Evolutionary conservation across 2,113 vertebrate species (phyloP).

Genomic region (Heterochromis multidens): DNA sequence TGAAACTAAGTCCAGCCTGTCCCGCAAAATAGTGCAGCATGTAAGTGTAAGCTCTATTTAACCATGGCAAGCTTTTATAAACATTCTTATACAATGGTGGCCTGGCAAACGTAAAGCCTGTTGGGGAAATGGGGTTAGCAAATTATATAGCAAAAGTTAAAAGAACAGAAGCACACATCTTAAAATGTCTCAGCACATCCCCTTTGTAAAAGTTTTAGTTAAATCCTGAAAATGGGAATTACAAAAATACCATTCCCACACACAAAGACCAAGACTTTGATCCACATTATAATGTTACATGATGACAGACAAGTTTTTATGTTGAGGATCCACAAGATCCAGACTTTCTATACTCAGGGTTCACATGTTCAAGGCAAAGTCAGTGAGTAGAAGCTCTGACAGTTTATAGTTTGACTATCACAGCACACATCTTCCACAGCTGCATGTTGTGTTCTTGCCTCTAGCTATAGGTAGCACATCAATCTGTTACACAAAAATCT

Average conservation of each 20-base stretch:
- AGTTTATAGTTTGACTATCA: not conserved
- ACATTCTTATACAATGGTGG: not conserved
- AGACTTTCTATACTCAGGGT: not conserved
- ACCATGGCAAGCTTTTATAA: not conserved
- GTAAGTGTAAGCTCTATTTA: not conserved
- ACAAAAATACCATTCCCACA: too few relatives aligned
- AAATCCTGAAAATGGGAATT: too few relatives aligned
- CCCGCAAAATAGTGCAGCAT: not conserved
- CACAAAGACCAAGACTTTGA: too few relatives aligned
- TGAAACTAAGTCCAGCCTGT: not conserved
- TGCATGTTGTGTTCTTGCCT: not conserved
- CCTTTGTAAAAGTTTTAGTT: too few relatives aligned
- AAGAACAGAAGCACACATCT: too few relatives aligned
- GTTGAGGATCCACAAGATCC: not conserved
- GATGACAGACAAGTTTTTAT: too few relatives aligned
- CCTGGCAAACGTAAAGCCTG: too few relatives aligned
- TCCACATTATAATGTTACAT: too few relatives aligned
- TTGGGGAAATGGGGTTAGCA: too few relatives aligned
- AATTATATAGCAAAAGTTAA: too few relatives aligned
- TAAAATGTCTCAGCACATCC: too few relatives aligned
- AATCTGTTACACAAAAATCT: not conserved
- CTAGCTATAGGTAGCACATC: not conserved
- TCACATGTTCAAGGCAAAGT: fast-evolving
- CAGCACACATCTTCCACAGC: not conserved
- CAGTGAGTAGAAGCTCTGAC: not conserved